Conservation (phyloP, 1,140 invertebrate genomes). For the Spodoptera litura region DNA sequence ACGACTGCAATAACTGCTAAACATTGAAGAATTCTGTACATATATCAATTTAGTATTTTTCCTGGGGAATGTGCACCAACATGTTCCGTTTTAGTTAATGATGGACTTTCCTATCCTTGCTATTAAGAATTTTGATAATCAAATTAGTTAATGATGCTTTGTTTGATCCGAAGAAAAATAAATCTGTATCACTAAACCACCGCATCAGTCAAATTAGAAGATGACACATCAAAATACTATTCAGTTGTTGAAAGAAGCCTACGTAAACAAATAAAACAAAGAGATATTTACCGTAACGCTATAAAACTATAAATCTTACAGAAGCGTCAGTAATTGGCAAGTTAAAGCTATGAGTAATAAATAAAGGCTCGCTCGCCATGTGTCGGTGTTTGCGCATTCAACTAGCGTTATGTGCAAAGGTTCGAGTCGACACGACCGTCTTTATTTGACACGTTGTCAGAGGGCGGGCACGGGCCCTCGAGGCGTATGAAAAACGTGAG, state of each 20-base stretch:
- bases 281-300: slow-evolving; percentile 21
- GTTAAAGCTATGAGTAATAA: slow-evolving; percentile 40
- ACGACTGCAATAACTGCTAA: too few relatives aligned
- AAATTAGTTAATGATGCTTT: too few relatives aligned
- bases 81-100: too few relatives aligned
- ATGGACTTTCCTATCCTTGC: too few relatives aligned
- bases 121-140: too few relatives aligned
- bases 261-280: slow-evolving; percentile 16
- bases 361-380: slow-evolving; percentile 42
- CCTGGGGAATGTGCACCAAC: too few relatives aligned
- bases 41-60: too few relatives aligned
- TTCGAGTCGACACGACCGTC: slow-evolving; percentile 56
- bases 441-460: slow-evolving; percentile 76
- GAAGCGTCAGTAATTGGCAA: slow-evolving; percentile 37
- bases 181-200: too few relatives aligned
- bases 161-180: too few relatives aligned
- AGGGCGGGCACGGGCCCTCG: slow-evolving; percentile 61
- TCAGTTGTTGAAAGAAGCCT: not conserved
- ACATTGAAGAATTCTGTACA: too few relatives aligned
- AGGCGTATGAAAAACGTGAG: slow-evolving; percentile 83
- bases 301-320: slow-evolving; percentile 15
- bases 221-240: too few relatives aligned
- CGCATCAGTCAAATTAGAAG: too few relatives aligned
- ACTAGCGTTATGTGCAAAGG: slow-evolving; percentile 65
- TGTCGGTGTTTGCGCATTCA: slow-evolving; percentile 62